A percentile compares a stretch with the other conserved stretches of the same genome.
These are phyloP conservation scores for Eupsilia transversa DNA, from an alignment of 2,888 invertebrate species.

Conservation along the genomic window DNA sequence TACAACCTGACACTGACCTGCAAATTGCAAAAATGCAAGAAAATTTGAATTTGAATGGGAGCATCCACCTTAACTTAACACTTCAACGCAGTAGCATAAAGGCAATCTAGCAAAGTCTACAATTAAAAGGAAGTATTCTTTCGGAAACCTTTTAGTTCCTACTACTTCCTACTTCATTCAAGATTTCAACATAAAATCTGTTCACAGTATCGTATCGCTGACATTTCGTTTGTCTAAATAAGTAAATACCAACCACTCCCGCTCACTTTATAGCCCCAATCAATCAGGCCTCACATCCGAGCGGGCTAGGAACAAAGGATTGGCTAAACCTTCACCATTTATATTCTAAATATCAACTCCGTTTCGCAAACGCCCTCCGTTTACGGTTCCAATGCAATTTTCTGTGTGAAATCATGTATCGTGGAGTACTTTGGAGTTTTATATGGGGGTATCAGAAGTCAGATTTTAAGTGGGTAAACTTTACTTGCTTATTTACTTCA, in stretches of 20 bases:
- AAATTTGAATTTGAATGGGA: no score
- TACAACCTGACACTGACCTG: no score
- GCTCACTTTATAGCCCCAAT: constrained; percentile 64
- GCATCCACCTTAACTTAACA: no score
- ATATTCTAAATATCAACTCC: constrained; percentile 76
- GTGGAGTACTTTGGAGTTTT: constrained; percentile 17
- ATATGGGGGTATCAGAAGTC: not conserved
- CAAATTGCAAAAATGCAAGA: no score
- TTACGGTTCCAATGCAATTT: constrained; percentile 59
- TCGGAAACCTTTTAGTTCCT: not conserved
- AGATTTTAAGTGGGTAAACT: constrained; percentile 4
- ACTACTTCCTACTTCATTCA: not conserved
- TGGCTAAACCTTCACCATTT: constrained; percentile 72
- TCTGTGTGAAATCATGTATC: constrained; percentile 52
- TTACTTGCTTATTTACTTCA: no score
- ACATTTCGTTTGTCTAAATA: constrained; percentile 47
- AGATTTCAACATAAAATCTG: constrained; percentile 39
- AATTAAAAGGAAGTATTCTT: not conserved
- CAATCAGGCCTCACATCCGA: constrained; percentile 59
- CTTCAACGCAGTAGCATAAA: not conserved
- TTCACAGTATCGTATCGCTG: constrained; percentile 24
- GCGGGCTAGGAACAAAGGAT: constrained; percentile 74
- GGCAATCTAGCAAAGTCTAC: not conserved
- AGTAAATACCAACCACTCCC: constrained; percentile 37
- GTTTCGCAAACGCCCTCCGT: constrained; percentile 61